phyloP scores from a whole-genome alignment of 2,113 vertebrate genomes.

The Capra hircus region DNA sequence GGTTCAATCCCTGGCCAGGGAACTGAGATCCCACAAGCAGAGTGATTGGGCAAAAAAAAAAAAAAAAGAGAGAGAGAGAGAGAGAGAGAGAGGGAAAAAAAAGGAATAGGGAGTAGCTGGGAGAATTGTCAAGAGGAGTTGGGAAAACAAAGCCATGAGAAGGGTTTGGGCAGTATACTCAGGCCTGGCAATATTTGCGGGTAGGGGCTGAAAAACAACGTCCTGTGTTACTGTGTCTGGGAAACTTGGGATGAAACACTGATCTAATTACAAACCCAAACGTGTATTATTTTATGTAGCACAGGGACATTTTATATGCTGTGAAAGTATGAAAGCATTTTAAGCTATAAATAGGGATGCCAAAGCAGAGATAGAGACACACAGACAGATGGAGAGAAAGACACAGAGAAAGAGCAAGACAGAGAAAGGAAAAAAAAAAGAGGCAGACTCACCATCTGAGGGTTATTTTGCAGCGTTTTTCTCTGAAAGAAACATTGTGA shows the following conservation, averaged over 20 bases:
- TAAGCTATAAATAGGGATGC: constrained; percentile 47
- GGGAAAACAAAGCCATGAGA: background rate
- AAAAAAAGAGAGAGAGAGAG: no score
- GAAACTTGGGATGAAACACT: background rate
- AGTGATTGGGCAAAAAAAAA: background rate
- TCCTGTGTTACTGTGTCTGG: background rate
- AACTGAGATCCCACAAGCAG: background rate
- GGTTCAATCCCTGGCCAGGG: background rate
- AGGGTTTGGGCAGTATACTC: background rate
- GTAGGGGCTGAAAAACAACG: background rate
- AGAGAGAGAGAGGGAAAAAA: background rate
- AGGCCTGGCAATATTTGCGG: background rate
- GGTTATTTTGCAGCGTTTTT: constrained; percentile 59
- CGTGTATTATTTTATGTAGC: background rate
- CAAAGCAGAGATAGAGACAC: background rate
- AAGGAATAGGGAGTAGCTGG: background rate
- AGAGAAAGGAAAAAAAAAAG: background rate
- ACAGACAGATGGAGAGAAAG: background rate
- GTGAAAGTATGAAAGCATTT: constrained; percentile 32
- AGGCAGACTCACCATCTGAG: constrained; percentile 18
- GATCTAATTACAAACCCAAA: constrained; percentile 12
- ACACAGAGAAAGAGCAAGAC: background rate
- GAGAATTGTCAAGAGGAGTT: background rate
- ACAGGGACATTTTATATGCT: background rate
- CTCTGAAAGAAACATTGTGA: constrained; percentile 63